A percentile compares a stretch with the other conserved stretches of the same genome.
phyloP scores from a whole-genome alignment of 2,797 vertebrate species.

The Antrozous pallidus region DNA sequence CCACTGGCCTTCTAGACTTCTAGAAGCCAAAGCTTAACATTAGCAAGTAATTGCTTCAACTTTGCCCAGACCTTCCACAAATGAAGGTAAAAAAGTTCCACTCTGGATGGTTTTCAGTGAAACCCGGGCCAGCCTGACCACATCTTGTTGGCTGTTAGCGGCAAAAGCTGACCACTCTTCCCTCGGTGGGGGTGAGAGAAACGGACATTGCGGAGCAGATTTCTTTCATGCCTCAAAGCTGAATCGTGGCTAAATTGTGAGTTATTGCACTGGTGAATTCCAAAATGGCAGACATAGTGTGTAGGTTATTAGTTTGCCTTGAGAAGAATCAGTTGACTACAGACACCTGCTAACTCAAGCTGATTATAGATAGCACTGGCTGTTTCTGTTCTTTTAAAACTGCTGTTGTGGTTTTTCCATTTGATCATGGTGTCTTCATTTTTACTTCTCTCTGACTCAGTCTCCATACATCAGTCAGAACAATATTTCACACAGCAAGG shows the following conservation, averaged over 20 bases:
- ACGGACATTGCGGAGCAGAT: no score
- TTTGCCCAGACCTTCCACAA: not conserved
- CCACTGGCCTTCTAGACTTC: not conserved
- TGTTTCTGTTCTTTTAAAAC: not conserved
- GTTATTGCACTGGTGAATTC: not conserved
- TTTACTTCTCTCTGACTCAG: not conserved
- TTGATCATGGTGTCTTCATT: not conserved
- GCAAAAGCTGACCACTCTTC: not conserved
- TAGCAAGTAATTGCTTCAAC: not conserved
- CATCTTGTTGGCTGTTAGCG: not conserved
- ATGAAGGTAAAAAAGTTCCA: not conserved
- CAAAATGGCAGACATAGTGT: accelerated
- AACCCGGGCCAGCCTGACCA: not conserved
- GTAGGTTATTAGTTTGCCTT: not conserved
- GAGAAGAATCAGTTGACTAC: not conserved
- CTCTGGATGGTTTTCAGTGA: not conserved
- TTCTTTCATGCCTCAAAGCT: not conserved
- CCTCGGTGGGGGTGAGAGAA: not conserved
- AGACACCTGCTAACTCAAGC: not conserved
- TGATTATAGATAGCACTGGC: not conserved
- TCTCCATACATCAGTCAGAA: not conserved
- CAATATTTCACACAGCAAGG: accelerated
- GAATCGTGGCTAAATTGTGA: not conserved
- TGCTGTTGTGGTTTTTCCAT: not conserved
- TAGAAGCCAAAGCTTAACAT: not conserved